Conservation (phyloP, 2,797 vertebrate species). For the Calcarius lapponicus region DNA sequence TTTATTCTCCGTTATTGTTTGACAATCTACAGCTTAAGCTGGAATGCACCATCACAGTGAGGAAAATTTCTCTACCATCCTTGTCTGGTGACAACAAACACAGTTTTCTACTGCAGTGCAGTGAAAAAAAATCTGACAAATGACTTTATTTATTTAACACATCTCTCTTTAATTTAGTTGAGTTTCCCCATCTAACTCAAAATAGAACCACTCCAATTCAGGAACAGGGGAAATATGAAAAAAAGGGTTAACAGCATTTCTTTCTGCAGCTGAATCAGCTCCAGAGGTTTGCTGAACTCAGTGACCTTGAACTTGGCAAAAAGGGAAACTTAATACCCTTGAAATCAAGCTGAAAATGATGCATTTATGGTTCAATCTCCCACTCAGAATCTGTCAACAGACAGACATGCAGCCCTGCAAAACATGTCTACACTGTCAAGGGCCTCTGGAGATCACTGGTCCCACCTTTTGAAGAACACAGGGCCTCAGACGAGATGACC, state of each 20-base stretch:
- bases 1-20: not conserved
- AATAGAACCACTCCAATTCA: not conserved
- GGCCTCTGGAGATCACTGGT: not conserved
- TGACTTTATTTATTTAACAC: not conserved
- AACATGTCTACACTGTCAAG: fast-evolving
- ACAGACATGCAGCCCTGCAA: fast-evolving
- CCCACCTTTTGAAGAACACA: not conserved
- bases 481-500: not conserved
- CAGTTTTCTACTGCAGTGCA: not conserved
- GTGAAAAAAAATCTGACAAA: not conserved
- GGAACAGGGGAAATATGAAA: not conserved
- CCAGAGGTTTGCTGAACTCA: not conserved
- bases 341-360: not conserved
- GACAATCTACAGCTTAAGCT: not conserved
- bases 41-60: not conserved
- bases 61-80: not conserved
- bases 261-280: not conserved
- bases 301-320: not conserved
- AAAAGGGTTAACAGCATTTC: not conserved
- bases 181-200: not conserved
- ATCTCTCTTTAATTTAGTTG: not conserved
- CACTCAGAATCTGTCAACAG: fast-evolving
- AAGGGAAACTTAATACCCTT: not conserved
- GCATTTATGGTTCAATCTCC: not conserved
- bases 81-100: not conserved